phyloP scores from a whole-genome alignment of 1,140 invertebrate genomes.

The Zaprionus camerounensis region DNA sequence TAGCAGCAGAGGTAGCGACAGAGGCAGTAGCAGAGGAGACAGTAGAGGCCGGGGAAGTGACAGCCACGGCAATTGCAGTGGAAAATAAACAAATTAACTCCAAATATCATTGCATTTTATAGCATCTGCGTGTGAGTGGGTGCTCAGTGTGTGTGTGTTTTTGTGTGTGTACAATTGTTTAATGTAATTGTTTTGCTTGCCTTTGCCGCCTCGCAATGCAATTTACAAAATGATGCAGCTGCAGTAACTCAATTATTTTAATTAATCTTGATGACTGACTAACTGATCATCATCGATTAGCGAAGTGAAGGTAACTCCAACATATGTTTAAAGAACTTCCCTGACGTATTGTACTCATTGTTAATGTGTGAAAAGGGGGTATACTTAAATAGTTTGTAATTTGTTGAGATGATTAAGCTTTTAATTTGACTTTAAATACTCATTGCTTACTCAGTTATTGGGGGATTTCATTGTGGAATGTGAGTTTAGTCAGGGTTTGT shows the following conservation, averaged over 20 bases:
- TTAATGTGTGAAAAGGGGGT: not conserved
- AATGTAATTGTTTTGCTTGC: constrained; percentile 70
- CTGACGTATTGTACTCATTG: not conserved
- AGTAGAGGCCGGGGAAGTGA: not conserved
- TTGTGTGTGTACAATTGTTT: constrained; percentile 45
- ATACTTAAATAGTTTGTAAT: not conserved
- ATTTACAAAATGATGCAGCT: constrained; percentile 49
- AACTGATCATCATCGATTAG: constrained; percentile 49
- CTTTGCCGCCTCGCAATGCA: constrained; percentile 41
- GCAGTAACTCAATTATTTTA: constrained; percentile 56
- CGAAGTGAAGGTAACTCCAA: not conserved
- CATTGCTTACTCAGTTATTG: not conserved
- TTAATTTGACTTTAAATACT: not conserved
- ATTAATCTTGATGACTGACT: constrained; percentile 47
- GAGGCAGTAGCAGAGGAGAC: not conserved
- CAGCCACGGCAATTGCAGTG: constrained; percentile 22
- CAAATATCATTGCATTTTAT: constrained; percentile 65
- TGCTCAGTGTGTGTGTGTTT: not conserved
- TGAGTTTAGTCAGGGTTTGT: not conserved
- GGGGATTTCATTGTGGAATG: not conserved
- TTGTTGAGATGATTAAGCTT: not conserved
- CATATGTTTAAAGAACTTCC: not conserved
- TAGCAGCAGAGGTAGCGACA: not conserved
- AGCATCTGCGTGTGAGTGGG: constrained; percentile 1
- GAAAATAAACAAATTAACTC: constrained; percentile 76